A percentile compares a stretch with the other conserved stretches of the same genome.
These are phyloP conservation scores for Magallana nippona DNA, from an alignment of 2,888 invertebrate genomes.

Conservation along the genomic window DNA sequence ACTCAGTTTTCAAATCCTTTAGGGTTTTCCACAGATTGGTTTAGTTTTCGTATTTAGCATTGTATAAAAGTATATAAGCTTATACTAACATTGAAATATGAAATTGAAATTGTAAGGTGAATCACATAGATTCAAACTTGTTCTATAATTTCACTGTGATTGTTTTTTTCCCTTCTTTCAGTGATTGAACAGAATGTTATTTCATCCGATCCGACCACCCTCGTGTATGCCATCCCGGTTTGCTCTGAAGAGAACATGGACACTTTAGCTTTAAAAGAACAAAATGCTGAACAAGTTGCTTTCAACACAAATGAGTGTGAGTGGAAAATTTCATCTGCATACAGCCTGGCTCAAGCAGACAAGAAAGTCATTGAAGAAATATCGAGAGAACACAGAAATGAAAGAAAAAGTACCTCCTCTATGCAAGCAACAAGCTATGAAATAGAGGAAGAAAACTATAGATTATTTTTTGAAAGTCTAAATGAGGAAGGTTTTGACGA, in stretches of 20 bases:
- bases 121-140: too few species aligned
- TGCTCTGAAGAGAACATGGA: background rate
- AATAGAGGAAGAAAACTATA: too few species aligned
- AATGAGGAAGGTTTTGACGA: too few species aligned
- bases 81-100: too few species aligned
- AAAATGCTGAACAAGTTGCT: background rate
- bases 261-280: background rate
- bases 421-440: too few species aligned
- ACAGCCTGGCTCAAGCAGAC: background rate
- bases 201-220: background rate
- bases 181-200: background rate
- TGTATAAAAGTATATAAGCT: too few species aligned
- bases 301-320: background rate
- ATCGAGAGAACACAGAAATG: background rate
- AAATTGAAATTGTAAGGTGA: too few species aligned
- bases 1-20: too few species aligned
- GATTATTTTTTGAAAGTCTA: too few species aligned
- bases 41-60: too few species aligned
- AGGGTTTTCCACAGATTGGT: too few species aligned
- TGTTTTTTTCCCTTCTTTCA: background rate
- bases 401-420: background rate
- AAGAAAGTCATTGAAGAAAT: background rate
- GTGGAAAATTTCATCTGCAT: conserved; percentile 20
- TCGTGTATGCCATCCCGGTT: background rate
- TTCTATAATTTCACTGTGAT: background rate